phyloP scores from a whole-genome alignment of 2,797 vertebrate species.

The Adrianichthys oophorus region DNA sequence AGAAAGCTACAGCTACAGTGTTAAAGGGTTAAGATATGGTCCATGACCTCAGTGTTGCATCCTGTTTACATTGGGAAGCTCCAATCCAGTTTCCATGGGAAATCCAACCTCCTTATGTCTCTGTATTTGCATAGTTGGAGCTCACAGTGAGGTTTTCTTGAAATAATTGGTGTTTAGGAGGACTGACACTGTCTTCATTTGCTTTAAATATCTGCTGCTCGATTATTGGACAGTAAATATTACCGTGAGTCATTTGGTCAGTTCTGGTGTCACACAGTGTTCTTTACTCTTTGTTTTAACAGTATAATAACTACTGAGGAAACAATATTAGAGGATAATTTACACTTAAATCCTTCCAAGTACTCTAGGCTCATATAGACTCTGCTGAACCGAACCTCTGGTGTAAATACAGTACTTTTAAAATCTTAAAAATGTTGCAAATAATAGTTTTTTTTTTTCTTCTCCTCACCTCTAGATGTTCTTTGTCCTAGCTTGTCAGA shows the following conservation, averaged over 20 bases:
- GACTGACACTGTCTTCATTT: conserved; percentile 25
- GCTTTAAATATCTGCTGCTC: conserved; percentile 29
- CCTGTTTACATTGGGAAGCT: too few species aligned
- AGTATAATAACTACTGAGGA: conserved; percentile 12
- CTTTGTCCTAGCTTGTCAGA: conserved; percentile 54
- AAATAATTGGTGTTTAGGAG: conserved; percentile 39
- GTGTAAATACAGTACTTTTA: not conserved
- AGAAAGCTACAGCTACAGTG: too few species aligned
- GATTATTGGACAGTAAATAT: not conserved
- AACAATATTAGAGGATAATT: conserved; percentile 10
- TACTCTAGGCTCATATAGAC: conserved; percentile 4
- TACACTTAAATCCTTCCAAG: not conserved
- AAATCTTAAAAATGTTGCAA: not conserved
- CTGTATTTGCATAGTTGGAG: conserved; percentile 34
- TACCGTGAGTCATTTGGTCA: conserved; percentile 31
- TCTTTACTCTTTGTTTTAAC: conserved; percentile 19
- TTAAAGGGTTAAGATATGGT: too few species aligned
- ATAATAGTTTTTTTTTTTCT: conserved; percentile 37
- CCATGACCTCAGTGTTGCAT: too few species aligned
- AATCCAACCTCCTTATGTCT: conserved; percentile 10
- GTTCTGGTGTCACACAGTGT: conserved; percentile 20
- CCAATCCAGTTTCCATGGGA: conserved; percentile 13
- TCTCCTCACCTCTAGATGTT: conserved; percentile 22
- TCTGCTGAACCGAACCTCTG: not conserved
- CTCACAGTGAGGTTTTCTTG: conserved; percentile 43